phyloP scores from a whole-genome alignment of 2,113 vertebrate species.

The Pseudopipra pipra region DNA sequence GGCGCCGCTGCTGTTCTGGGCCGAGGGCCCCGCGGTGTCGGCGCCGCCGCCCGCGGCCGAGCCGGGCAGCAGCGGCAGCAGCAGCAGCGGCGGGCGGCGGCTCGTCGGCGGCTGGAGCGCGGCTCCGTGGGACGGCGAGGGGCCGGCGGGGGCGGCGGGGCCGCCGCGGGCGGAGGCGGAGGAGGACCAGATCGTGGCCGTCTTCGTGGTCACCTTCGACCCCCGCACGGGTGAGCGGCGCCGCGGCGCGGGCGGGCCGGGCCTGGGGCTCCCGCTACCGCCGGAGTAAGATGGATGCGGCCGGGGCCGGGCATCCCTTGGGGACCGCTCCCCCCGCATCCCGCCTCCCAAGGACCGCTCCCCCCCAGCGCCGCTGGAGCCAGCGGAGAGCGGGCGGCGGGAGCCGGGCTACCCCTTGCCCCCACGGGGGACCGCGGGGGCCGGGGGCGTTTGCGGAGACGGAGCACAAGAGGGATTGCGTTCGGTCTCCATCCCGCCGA shows the following conservation, averaged over 20 bases:
- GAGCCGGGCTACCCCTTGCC: neutral
- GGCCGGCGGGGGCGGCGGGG: slow-evolving; percentile 57
- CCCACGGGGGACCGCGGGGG: neutral
- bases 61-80: too few relatives aligned
- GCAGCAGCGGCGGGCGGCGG: too few relatives aligned
- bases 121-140: slow-evolving; percentile 31
- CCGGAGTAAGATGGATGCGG: neutral
- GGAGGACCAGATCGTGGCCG: slow-evolving; percentile 91
- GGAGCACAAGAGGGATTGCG: fast-evolving
- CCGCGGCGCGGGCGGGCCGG: neutral
- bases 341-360: neutral
- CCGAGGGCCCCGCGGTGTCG: too few relatives aligned
- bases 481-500: neutral
- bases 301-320: neutral
- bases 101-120: neutral
- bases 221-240: slow-evolving; percentile 87
- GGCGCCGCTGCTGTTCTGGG: too few relatives aligned
- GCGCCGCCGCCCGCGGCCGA: too few relatives aligned
- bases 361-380: neutral
- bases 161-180: slow-evolving; percentile 80
- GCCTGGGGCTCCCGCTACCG: neutral
- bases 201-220: slow-evolving; percentile 95
- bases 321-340: neutral
- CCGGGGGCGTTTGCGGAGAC: neutral
- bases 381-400: neutral